Base-by-base conservation (phyloP, 2,113 vertebrate species). In the Myxocyprinus asiaticus region DNA sequence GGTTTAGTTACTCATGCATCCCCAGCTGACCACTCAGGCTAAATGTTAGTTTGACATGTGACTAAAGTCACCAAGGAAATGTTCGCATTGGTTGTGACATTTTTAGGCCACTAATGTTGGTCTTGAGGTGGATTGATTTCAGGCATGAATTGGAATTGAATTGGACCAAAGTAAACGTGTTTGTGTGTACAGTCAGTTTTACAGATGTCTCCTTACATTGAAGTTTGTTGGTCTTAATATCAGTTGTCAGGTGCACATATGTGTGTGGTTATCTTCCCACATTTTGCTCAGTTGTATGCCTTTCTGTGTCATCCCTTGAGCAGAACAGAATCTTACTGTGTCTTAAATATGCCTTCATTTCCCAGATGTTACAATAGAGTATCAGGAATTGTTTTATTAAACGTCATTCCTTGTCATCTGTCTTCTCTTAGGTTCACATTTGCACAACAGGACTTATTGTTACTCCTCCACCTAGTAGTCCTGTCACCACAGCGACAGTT, bases 401-500 rank as follows among this genome's bases (percentile, higher is more conserved):
- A 58, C 11, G 33, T 87, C 47, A 72, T 61, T 86, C 12, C 15
- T 42, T 81, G 43, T 22, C 4, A 73, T 72, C 61, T 76, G 71
- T 82, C 67, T 75, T 75, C 88, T 75, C 88, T 86, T 91, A 99
- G 97, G 97, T 98, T 88, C 97, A 99, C 88, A 98, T 99, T 78
- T 95, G 97, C 90, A 98, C 98, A 85, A 93, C 95, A 0, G 97
- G 96, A 76, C 91, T 99, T 59, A 98, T 99, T 67, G 96, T 99
- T 89, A 99, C 97, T 78, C 97, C 97, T 10, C 97, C 98, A 68
- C 96, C 97, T 4, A 98, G 96, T 88, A 99, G 98, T 88, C 98
- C 98, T 8, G 95, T 99, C 89, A 96, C 96, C 73, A 95, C 96
- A 44, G 95, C 96, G 47, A 94, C 96, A 4, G 94, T 96, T 4